These are phyloP conservation scores for Cichladusa arquata DNA, from an alignment of 2,113 vertebrate genomes.

Conservation along the genomic window DNA sequence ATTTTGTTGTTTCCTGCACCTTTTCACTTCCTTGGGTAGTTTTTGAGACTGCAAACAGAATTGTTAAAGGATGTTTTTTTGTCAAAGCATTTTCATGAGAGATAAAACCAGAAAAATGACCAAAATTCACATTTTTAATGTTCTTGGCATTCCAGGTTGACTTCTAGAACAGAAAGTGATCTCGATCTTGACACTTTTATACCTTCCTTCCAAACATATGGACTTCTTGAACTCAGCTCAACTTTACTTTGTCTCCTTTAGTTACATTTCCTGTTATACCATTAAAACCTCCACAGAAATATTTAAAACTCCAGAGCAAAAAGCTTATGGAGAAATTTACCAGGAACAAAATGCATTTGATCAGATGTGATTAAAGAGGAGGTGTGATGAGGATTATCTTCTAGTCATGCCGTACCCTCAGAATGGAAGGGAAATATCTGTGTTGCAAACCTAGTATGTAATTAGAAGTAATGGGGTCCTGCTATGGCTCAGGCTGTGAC, in stretches of 20 bases:
- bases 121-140: not conserved
- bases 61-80: not conserved
- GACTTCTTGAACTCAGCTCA: not conserved
- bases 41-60: not conserved
- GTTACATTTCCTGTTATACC: not conserved
- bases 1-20: not conserved
- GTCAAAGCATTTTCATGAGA: not conserved
- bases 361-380: not conserved
- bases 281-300: not conserved
- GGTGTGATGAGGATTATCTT: not conserved
- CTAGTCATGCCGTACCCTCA: not conserved
- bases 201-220: conserved; percentile 1
- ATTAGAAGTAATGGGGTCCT: not conserved
- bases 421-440: not conserved
- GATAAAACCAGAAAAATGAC: not conserved
- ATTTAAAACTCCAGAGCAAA: not conserved
- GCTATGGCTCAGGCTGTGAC: not conserved
- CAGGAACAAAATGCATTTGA: not conserved
- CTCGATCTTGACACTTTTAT: conserved; percentile 14
- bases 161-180: not conserved
- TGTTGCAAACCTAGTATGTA: not conserved
- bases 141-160: not conserved
- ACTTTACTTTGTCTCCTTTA: not conserved
- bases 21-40: not conserved
- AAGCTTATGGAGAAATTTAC: not conserved